Conservation (phyloP, 1,140 invertebrate species). For the Laupala kohalensis region DNA sequence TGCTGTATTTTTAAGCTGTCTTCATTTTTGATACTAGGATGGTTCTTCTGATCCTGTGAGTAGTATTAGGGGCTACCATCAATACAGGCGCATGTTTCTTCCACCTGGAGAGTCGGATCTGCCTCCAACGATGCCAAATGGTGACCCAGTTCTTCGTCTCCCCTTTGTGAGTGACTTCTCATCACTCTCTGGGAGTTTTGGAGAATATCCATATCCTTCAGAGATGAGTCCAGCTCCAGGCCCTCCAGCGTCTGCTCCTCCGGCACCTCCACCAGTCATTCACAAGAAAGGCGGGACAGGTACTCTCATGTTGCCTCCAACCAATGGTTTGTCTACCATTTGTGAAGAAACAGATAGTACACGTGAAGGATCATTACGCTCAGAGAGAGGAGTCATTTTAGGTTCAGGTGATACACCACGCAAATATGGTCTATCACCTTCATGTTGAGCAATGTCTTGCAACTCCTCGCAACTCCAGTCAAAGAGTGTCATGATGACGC, state of each 20-base stretch:
- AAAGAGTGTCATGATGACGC: no score
- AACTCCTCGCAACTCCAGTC: background rate
- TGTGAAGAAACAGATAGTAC: conserved; percentile 13
- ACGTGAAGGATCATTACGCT: background rate
- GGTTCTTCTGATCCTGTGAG: conserved; percentile 2
- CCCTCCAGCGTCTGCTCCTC: background rate
- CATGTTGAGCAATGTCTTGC: background rate
- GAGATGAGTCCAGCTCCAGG: background rate
- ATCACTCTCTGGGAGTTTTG: conserved; percentile 1
- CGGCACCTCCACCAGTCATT: background rate
- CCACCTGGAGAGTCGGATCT: conserved; percentile 5
- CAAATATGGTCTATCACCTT: background rate
- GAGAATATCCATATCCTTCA: conserved; percentile 8
- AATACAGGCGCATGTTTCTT: conserved; percentile 14
- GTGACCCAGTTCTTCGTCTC: background rate
- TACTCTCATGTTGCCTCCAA: background rate
- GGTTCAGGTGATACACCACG: background rate
- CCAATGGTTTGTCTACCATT: conserved; percentile 11
- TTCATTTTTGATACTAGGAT: conserved; percentile 5
- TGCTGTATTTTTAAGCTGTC: background rate
- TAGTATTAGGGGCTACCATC: conserved; percentile 12
- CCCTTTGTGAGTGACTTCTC: conserved; percentile 6
- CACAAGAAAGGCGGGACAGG: background rate
- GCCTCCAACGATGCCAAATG: background rate
- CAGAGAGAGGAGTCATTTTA: background rate